Conservation (phyloP, 1,140 invertebrate species). For the Cherax destructor region DNA sequence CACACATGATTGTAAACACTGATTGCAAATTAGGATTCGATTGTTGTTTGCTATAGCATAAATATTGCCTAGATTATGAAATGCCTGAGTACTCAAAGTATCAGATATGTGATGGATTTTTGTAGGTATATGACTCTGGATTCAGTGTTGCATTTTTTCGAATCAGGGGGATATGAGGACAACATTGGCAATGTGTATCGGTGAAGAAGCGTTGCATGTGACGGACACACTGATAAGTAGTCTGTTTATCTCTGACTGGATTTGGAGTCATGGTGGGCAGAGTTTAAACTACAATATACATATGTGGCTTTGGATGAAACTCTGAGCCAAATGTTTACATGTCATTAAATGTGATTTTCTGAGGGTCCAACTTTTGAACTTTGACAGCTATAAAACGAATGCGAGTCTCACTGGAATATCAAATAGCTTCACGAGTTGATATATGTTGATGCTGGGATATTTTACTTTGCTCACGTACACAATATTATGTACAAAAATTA, state of each 20-base stretch:
- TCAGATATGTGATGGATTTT: neutral
- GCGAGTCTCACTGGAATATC: neutral
- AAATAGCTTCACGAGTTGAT: conserved; percentile 13
- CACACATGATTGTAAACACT: conserved; percentile 28
- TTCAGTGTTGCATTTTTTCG: neutral
- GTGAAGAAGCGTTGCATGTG: too few species aligned
- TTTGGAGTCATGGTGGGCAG: too few species aligned
- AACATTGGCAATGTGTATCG: too few species aligned
- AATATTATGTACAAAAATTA: neutral
- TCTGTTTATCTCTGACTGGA: too few species aligned
- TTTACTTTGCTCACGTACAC: neutral
- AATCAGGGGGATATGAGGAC: neutral
- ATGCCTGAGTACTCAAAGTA: neutral
- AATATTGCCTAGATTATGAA: conserved; percentile 14
- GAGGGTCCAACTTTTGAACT: conserved; percentile 13
- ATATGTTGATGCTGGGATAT: neutral
- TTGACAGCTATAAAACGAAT: conserved; percentile 19
- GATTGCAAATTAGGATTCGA: conserved; percentile 56
- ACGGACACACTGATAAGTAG: too few species aligned
- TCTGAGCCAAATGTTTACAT: neutral
- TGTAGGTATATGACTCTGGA: neutral
- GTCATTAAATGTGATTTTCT: conserved; percentile 25
- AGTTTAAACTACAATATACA: neutral
- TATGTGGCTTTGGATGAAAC: neutral
- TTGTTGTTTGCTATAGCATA: neutral